Conservation (phyloP, 2,888 invertebrate species). For the Leucophora obtusa region DNA sequence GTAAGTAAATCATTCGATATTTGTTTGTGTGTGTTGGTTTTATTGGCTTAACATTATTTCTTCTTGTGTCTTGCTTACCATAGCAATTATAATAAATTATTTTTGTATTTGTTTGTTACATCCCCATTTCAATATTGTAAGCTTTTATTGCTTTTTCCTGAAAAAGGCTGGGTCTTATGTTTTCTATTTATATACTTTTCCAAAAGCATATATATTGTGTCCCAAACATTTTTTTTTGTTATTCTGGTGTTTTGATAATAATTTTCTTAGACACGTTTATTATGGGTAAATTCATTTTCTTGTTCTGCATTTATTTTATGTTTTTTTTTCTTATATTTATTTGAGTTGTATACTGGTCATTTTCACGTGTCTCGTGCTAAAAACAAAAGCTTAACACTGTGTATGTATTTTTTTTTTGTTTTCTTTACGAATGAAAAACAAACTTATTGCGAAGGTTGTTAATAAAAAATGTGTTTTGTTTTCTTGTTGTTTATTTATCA, state of each 20-base stretch:
- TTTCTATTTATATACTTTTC: slow-evolving; percentile 5
- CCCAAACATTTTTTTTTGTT: neutral
- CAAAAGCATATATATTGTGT: slow-evolving; percentile 6
- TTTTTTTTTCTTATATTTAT: slow-evolving; percentile 14
- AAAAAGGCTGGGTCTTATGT: slow-evolving; percentile 12
- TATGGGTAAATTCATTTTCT: neutral
- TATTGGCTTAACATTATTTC: neutral
- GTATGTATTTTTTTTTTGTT: neutral
- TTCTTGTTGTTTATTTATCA: slow-evolving; percentile 47
- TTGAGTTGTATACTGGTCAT: neutral
- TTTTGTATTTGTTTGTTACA: slow-evolving; percentile 49
- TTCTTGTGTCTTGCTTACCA: slow-evolving; percentile 41
- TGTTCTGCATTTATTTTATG: neutral
- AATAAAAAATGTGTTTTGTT: slow-evolving; percentile 12
- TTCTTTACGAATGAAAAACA: neutral
- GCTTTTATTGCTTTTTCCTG: slow-evolving; percentile 46
- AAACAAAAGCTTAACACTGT: neutral
- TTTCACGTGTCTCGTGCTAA: neutral
- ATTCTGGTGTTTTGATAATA: slow-evolving; percentile 36
- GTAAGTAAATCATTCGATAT: neutral
- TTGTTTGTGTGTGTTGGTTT: slow-evolving; percentile 14
- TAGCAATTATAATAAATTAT: slow-evolving; percentile 58
- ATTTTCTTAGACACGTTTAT: slow-evolving; percentile 39
- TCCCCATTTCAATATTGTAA: slow-evolving; percentile 45
- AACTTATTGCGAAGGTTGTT: neutral